A percentile compares a stretch with the other conserved stretches of the same genome.
Evolutionary conservation across 2,888 invertebrate genomes (phyloP).

Genomic region (Dorcus parallelipipedus): DNA sequence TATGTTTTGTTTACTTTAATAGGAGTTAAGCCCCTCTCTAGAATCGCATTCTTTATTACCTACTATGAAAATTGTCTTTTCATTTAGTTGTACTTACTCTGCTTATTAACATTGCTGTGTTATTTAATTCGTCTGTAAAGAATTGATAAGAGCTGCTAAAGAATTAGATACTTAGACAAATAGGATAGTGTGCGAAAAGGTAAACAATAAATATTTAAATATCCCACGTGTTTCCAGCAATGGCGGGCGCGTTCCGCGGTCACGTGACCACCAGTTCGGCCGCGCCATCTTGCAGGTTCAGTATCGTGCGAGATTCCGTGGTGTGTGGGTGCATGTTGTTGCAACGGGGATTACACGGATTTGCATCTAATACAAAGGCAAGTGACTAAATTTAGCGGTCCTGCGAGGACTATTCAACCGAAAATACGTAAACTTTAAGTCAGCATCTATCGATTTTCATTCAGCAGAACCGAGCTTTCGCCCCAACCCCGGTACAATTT

Average conservation of each 20-base stretch:
- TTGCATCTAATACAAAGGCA: conserved; percentile 34
- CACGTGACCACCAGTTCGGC: not conserved
- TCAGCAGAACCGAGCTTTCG: not conserved
- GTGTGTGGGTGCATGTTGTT: conserved; percentile 41
- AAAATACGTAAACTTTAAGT: not conserved
- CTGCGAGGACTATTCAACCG: not conserved
- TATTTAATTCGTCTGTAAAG: too few relatives aligned
- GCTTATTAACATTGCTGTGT: too few relatives aligned
- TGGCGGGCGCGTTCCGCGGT: not conserved
- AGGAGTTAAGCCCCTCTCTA: too few relatives aligned
- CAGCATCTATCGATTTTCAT: conserved; percentile 10
- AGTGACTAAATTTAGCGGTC: conserved; percentile 8
- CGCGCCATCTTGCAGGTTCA: conserved; percentile 23
- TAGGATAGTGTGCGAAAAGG: too few relatives aligned
- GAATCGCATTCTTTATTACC: too few relatives aligned
- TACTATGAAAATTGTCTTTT: too few relatives aligned
- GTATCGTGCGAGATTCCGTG: conserved; percentile 33
- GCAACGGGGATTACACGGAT: conserved; percentile 32
- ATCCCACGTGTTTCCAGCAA: too few relatives aligned
- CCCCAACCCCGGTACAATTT: not conserved
- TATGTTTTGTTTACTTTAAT: too few relatives aligned
- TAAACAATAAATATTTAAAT: too few relatives aligned
- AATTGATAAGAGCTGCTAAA: too few relatives aligned
- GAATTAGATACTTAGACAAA: too few relatives aligned
- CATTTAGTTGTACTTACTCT: too few relatives aligned